These are phyloP conservation scores for Neotoxoptera formosana DNA, from an alignment of 1,140 invertebrate species.

Conservation along the genomic window DNA sequence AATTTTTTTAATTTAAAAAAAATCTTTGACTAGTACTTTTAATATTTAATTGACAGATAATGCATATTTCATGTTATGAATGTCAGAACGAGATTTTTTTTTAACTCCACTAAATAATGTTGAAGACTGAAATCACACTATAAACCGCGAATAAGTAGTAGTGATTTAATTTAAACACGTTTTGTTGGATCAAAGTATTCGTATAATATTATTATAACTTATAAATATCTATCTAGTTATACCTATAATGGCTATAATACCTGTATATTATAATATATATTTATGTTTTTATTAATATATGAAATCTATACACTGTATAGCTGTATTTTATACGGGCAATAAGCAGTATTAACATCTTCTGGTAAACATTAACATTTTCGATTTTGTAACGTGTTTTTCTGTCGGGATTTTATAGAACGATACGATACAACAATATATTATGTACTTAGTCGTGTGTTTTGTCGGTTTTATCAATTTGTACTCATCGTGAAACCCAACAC, in stretches of 20 bases:
- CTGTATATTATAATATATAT: background rate
- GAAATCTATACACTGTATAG: background rate
- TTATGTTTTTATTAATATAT: background rate
- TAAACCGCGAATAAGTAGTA: background rate
- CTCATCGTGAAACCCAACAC: background rate
- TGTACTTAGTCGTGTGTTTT: background rate
- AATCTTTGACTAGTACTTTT: background rate
- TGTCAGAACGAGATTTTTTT: background rate
- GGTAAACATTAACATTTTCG: background rate
- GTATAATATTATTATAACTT: background rate
- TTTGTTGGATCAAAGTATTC: background rate
- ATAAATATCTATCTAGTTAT: background rate
- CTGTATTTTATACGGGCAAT: background rate
- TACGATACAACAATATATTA: background rate
- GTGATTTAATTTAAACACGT: constrained; percentile 7
- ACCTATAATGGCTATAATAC: no score
- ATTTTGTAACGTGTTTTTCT: background rate
- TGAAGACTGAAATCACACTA: background rate
- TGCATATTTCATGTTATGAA: background rate
- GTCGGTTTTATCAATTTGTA: background rate
- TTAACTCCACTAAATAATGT: background rate
- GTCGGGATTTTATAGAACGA: background rate
- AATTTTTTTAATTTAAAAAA: background rate
- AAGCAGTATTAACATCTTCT: background rate
- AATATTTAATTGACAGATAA: background rate